Evolutionary conservation across 1,140 invertebrate genomes (phyloP).

Genomic region (Camponotus pennsylvanicus): DNA sequence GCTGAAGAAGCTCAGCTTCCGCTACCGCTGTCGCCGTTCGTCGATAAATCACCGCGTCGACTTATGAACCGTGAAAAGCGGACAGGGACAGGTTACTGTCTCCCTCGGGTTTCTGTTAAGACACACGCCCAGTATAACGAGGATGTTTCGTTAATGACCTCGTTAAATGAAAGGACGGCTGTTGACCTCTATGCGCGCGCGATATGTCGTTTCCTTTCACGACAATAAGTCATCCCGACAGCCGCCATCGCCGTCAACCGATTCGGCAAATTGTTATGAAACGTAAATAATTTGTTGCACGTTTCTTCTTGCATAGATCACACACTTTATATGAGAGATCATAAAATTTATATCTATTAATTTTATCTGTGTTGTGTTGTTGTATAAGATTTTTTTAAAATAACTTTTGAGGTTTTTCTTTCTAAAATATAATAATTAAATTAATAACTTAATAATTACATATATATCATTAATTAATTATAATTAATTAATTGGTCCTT

Average conservation of each 20-base stretch:
- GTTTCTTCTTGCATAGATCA: slow-evolving; percentile 10
- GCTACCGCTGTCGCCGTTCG: slow-evolving; percentile 3
- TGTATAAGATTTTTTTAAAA: neutral
- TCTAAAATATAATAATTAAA: neutral
- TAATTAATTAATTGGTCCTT: neutral
- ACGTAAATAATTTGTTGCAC: slow-evolving; percentile 38
- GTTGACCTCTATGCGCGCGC: neutral
- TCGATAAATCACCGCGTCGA: slow-evolving; percentile 46
- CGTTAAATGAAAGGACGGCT: slow-evolving; percentile 58
- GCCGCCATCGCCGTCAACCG: slow-evolving; percentile 23
- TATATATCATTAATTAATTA: neutral
- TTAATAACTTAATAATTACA: neutral
- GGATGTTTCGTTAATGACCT: slow-evolving; percentile 53
- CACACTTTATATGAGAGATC: slow-evolving; percentile 20
- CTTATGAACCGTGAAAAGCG: slow-evolving; percentile 55
- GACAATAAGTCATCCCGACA: slow-evolving; percentile 56
- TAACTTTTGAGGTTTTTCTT: neutral
- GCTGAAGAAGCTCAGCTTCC: slow-evolving; percentile 5
- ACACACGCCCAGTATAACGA: slow-evolving; percentile 3
- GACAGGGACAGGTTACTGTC: slow-evolving; percentile 51
- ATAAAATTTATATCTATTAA: neutral
- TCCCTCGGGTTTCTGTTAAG: neutral
- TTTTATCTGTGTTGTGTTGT: too few species aligned
- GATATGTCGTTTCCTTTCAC: slow-evolving; percentile 47
- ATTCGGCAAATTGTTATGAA: slow-evolving; percentile 41